Evolutionary conservation across 2,888 invertebrate species (phyloP), one percentile per base, ranked within the genome.

Genomic region (Thumatha senex): DNA sequence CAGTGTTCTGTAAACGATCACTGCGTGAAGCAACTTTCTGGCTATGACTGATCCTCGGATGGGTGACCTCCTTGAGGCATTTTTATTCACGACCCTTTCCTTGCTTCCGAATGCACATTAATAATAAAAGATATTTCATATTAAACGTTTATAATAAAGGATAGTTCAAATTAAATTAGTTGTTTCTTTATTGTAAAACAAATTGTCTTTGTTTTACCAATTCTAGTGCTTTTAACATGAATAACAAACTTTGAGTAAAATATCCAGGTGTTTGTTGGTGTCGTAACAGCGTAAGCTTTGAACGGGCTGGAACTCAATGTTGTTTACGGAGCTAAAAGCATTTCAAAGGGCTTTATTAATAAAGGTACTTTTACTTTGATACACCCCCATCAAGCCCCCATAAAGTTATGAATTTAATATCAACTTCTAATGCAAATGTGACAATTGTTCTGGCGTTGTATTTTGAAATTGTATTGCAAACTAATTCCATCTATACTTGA

Each of bases 271-370:
- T 56, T 56, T 12, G 15, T 29, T 35, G 38, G 33, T 64, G 55
- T 51, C 50, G 68, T 46, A 67, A 64, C 36, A 38, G 14, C 38
- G 36, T 41, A 7, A 38, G 46, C 61, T 46, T 51, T 47, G 67
- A 67, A 55, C 53, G 53, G 48, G 60, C 64, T 30, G 57, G 50
- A 44, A 24, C 55, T 64, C 45, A 11, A 45, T 48, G 47, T 45
- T 55, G 55, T 50, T 53, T 40, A 46, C 53, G 48, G 35, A 41
- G 48, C 56, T 5, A 39, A 51, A 67, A 63, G 46, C 57, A 60
- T 51, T 59, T 56, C 46, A 43, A 64, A 67, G 54, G 53, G 59
- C 56, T 56, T 61, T 56, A 66, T 66, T 56, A 43, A 24, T 24
- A 24, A 24, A 24, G 40, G 14, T 40, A 52, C 47, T 50, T 61